Evolutionary conservation across 2,888 invertebrate species (phyloP), one percentile per base, ranked within the genome.

Genomic region (Lycophotia porphyrea): DNA sequence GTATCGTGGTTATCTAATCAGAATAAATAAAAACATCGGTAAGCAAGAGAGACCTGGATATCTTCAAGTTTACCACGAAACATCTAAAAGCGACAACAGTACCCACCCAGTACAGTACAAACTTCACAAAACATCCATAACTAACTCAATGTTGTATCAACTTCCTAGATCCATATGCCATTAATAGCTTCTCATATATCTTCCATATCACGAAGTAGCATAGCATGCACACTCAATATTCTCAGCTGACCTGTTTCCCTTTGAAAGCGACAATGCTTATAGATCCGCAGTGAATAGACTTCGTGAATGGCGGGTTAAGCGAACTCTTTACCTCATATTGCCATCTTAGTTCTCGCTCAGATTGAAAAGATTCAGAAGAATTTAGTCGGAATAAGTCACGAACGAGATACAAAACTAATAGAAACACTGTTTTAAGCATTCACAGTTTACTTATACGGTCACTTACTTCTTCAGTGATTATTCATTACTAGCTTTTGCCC

Each of bases 221-320:
- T 11, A 36, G 34, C 58, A 52, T 60, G 70, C 69, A 71, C 77
- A 63, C 84, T 80, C 77, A 74, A 86, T 86, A 78, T 79, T 71
- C 69, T 5, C 75, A 69, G 71, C 36, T 86, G 84, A 86, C 80
- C 86, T 73, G 64, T 55, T 88, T 86, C 67, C 73, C 42, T 75
- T 60, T 64, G 42, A 67, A 44, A 73, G 44, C 76, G 74, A 86
- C 83, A 81, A 83, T 84, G 84, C 73, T 78, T 71, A 84, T 80
- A 82, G 77, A 82, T 79, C 76, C 71, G 36, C 58, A 67, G 55
- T 77, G 81, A 85, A 80, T 63, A 83, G 81, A 60, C 60, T 42
- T 60, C 65, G 66, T 78, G 88, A 85, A 83, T 74, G 31, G 67
- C 13, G 67, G 71, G 75, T 64, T 72, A 73, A 77, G 78, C 76